Evolutionary conservation across 2,888 invertebrate species (phyloP), one percentile per base, ranked within the genome.

Genomic region (Raillietiella orientalis): DNA sequence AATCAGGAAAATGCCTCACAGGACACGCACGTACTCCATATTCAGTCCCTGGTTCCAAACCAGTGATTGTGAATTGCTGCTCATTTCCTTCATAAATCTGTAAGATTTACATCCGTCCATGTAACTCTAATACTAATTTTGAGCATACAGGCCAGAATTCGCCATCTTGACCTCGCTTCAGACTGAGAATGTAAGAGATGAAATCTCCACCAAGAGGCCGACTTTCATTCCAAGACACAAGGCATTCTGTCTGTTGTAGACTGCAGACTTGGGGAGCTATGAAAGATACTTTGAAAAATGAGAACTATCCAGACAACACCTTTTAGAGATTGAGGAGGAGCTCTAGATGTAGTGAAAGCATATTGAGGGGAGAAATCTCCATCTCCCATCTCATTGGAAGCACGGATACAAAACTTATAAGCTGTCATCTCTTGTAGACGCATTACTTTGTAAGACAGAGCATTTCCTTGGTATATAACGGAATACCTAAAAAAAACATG

Each of bases 341-440:
- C 67, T 34, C 65, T 57, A 30, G 52, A 54, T 17, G 84, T 84
- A 36, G 52, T 52, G 45, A 66, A 74, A 29, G 56, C 49, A 42
- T 59, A 57, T 26, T 62, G 54, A 30, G 55, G 55, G 4, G 72
- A 70, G 53, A 63, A 74, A 17, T 61, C 59, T 11, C 79, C 79
- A 36, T 64, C 59, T 8, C 77, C 79, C 30, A 71, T 75, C 45
- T 69, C 71, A 43, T 72, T 75, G 35, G 64, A 59, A 25, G 74
- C 74, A 36, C 64, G 67, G 39, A 84, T 69, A 37, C 77, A 59
- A 55, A 84, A 77, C 40, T 58, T 59, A 49, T 82, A 82, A 29
- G 56, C 49, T 9, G 65, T 70, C 37, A 65, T 57, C 48, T 84
- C 84, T 37, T 63, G 61, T 37, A 82, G 50, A 43, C 71, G 67